Evolutionary conservation across 2,797 vertebrate species (phyloP).

Genomic region (Microchirus variegatus): DNA sequence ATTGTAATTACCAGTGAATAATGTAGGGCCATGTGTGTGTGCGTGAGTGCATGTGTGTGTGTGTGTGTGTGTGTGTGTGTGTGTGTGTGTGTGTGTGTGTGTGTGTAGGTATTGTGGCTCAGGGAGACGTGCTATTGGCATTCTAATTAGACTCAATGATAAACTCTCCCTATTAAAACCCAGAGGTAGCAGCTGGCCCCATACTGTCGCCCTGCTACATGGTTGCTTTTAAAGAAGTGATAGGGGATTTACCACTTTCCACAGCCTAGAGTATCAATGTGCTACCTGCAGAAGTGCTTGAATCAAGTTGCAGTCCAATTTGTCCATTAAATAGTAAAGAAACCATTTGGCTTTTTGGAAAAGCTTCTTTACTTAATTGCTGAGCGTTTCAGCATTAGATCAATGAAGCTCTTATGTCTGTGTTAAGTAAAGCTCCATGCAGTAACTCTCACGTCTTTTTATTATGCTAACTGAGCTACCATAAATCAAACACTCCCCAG

Average conservation of each 20-base stretch:
- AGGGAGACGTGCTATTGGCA: slow-evolving; percentile 54
- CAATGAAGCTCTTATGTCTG: neutral
- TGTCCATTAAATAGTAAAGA: neutral
- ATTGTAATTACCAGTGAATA: slow-evolving; percentile 70
- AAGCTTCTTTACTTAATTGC: neutral
- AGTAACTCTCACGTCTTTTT: neutral
- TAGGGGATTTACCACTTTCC: neutral
- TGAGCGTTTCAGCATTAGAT: neutral
- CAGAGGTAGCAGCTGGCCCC: neutral
- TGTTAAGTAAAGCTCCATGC: neutral
- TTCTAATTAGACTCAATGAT: slow-evolving; percentile 67
- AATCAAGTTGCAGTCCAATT: neutral
- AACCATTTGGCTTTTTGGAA: neutral
- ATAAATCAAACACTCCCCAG: too few relatives aligned
- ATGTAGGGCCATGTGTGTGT: slow-evolving; percentile 32
- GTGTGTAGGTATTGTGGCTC: slow-evolving; percentile 33
- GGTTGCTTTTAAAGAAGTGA: slow-evolving; percentile 23
- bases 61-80: slow-evolving; percentile 33
- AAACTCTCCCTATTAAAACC: slow-evolving; percentile 39
- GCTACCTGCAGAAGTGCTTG: neutral
- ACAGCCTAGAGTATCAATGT: neutral
- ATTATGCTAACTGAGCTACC: too few relatives aligned
- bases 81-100: slow-evolving; percentile 10
- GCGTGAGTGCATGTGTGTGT: too few relatives aligned
- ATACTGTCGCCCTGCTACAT: neutral